phyloP scores from a whole-genome alignment of 2,797 vertebrate species.

The Brachyrhaphis roseni region DNA sequence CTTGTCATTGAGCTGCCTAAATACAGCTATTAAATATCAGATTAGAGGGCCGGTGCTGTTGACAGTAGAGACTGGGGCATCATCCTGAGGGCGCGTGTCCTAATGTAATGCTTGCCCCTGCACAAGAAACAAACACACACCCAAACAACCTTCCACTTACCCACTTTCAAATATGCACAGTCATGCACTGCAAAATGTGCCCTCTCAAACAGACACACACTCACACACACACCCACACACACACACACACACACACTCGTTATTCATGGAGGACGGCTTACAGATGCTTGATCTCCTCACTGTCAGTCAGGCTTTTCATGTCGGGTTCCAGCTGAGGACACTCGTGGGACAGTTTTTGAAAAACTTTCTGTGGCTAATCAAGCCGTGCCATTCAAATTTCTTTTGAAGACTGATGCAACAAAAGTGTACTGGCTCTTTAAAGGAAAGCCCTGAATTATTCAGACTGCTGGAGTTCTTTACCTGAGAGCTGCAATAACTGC shows the following conservation, averaged over 20 bases:
- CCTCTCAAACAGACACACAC: slow-evolving; percentile 1
- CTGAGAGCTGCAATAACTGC: background rate
- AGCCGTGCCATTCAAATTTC: slow-evolving; percentile 18
- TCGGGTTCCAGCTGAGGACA: slow-evolving; percentile 58
- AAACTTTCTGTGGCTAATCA: slow-evolving; percentile 37
- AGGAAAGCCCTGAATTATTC: background rate
- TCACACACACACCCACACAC: background rate
- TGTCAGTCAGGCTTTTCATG: slow-evolving; percentile 60
- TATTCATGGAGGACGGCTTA: slow-evolving; percentile 54
- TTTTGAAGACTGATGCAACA: slow-evolving; percentile 15
- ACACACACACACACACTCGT: slow-evolving; percentile 8
- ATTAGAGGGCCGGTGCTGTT: slow-evolving; percentile 51
- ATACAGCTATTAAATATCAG: slow-evolving; percentile 74
- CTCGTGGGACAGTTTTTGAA: slow-evolving; percentile 36
- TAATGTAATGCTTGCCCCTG: slow-evolving; percentile 4
- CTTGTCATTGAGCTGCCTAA: slow-evolving; percentile 78
- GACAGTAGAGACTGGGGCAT: slow-evolving; percentile 49
- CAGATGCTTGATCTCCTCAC: slow-evolving; percentile 57
- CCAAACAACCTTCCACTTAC: slow-evolving; percentile 1
- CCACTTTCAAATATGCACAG: slow-evolving; percentile 4
- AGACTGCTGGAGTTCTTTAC: background rate
- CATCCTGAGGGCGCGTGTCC: background rate
- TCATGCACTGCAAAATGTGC: background rate
- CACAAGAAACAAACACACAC: slow-evolving; percentile 23
- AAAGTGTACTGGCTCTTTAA: slow-evolving; percentile 5